Evolutionary conservation across 2,113 vertebrate species (phyloP), one percentile per base, ranked within the genome.

Genomic region (Mustela lutreola): DNA sequence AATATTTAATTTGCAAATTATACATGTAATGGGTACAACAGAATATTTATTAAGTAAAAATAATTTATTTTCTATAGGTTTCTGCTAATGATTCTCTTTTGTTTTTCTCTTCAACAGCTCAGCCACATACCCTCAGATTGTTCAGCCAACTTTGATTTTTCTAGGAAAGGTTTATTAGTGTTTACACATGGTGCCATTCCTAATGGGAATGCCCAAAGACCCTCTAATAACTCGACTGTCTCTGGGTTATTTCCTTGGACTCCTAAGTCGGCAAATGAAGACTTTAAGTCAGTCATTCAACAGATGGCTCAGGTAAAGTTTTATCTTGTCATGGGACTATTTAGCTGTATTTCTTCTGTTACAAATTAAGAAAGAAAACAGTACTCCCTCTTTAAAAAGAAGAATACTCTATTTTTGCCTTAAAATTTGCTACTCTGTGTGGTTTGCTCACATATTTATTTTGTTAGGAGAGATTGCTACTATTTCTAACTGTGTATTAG

Each of bases 101-200:
- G 21, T 93, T 75, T 94, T 82, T 89, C 31, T 56, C 56, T 81
- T 16, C n/a, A 80, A 96, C 95, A 99, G 99, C 98, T 99, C 80
- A 99, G 79, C 98, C 98, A 98, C 15, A 98, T 99, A 97, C 99
- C 99, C 75, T 98, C 99, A 28, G 99, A 99, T 56, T 95, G 97
- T 93, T 98, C 98, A 50, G 98, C 99, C 63, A 99, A 99, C 48
- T 99, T 99, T 98, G 99, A 99, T 89, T 99, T 99, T 98, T 99
- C 99, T 15, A 99, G 98, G 90, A 99, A 99, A 97, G 99, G 99
- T 62, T 99, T 99, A 60, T 98, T 99, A 75, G 99, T 99, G 85
- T 99, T 99, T 98, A 98, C 99, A 3, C 99, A 99, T 70, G 94
- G 98, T 88, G 98, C 99, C 11, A 92, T 98, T 96, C 84, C 98